A percentile compares a stretch with the other conserved stretches of the same genome.
Conservation (phyloP, 2,888 invertebrate species). For the Dasysyrphus tricinctus region DNA sequence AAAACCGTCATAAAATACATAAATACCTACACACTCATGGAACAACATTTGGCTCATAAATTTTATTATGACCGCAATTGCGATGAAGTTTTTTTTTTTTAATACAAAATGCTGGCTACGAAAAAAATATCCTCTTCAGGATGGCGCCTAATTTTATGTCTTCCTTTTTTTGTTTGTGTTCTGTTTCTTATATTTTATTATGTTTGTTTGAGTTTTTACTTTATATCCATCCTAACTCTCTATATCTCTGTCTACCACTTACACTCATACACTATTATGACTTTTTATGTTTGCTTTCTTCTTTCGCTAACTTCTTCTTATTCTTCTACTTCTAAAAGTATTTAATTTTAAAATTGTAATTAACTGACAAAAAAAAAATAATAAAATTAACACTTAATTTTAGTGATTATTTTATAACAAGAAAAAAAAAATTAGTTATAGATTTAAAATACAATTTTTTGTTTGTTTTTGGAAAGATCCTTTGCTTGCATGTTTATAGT, state of each 20-base stretch:
- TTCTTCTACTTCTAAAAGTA: conserved; percentile 16
- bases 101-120: conserved; percentile 12
- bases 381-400: conserved; percentile 37
- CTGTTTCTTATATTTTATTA: conserved; percentile 1
- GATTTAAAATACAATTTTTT: conserved; percentile 70
- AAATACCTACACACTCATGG: conserved; percentile 29
- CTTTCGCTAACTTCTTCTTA: conserved; percentile 19
- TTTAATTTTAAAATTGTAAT: conserved; percentile 3
- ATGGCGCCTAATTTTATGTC: conserved; percentile 40
- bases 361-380: conserved; percentile 26
- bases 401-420: conserved; percentile 45
- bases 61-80: conserved; percentile 50
- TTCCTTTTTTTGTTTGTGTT: conserved; percentile 29
- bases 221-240: conserved; percentile 45
- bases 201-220: conserved; percentile 25
- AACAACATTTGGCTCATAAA: conserved; percentile 50
- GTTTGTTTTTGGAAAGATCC: conserved; percentile 76
- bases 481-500: conserved; percentile 84
- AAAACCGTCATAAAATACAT: conserved; percentile 6
- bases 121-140: conserved; percentile 33
- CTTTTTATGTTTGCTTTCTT: conserved; percentile 31
- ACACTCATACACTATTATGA: conserved; percentile 39
- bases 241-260: conserved; percentile 43
- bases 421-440: conserved; percentile 58
- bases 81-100: conserved; percentile 23